phyloP scores from a whole-genome alignment of 2,797 vertebrate species.

The Arrhamphus sclerolepis region DNA sequence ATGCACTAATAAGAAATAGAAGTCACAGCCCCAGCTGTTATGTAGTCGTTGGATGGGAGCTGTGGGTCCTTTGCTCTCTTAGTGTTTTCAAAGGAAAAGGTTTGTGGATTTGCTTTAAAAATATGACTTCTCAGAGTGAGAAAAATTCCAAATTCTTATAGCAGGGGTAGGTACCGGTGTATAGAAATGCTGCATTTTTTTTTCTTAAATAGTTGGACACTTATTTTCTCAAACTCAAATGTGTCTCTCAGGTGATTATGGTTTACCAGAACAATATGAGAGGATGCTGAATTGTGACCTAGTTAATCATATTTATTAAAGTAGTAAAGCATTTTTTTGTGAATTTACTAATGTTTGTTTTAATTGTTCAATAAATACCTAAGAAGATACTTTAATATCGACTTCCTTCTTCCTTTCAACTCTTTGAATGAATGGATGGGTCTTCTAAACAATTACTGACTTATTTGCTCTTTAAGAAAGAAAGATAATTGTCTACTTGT shows the following conservation, averaged over 20 bases:
- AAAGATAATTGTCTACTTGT: too few relatives aligned
- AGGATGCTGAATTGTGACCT: conserved; percentile 39
- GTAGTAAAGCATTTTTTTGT: conserved; percentile 38
- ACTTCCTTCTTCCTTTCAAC: neutral
- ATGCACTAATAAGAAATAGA: conserved; percentile 23
- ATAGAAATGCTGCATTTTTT: conserved; percentile 55
- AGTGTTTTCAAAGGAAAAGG: conserved; percentile 13
- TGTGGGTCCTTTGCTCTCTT: conserved; percentile 26
- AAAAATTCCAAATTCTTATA: conserved; percentile 33
- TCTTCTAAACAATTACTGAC: too few relatives aligned
- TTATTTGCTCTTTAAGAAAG: too few relatives aligned
- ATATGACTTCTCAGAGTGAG: conserved; percentile 25
- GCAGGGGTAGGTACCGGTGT: conserved; percentile 27
- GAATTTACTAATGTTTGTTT: conserved; percentile 35
- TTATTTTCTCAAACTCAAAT: conserved; percentile 48
- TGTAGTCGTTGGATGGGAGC: conserved; percentile 34
- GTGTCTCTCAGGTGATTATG: conserved; percentile 64
- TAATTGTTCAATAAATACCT: conserved; percentile 63
- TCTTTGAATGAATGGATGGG: neutral
- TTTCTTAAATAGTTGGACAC: conserved; percentile 33
- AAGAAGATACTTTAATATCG: neutral
- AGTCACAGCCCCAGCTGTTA: conserved; percentile 21
- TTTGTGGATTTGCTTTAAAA: conserved; percentile 29
- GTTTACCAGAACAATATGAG: conserved; percentile 42
- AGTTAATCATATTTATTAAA: conserved; percentile 65